Conservation (phyloP, 2,113 vertebrate genomes). For the Amazona vittata region DNA sequence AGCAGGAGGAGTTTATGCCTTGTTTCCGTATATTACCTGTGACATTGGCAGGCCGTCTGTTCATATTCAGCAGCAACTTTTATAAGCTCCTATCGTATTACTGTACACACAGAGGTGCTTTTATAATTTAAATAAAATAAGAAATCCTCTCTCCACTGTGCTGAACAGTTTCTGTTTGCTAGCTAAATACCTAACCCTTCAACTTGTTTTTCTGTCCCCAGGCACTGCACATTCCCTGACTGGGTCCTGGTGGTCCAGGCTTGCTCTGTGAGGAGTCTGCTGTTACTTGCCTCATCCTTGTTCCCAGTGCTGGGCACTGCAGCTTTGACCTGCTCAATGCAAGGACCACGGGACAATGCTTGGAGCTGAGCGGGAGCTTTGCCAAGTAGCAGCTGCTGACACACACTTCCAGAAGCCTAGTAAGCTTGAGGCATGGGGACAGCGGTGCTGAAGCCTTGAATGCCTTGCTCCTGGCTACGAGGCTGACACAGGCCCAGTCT, state of each 20-base stretch:
- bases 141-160: background rate
- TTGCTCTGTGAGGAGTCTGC: background rate
- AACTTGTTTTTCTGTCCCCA: fast-evolving
- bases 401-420: fast-evolving
- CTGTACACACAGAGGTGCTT: background rate
- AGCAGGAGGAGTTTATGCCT: background rate
- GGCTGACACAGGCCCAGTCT: background rate
- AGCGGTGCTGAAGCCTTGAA: background rate
- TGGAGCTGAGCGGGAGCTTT: background rate
- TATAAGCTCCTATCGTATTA: background rate
- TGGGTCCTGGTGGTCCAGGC: fast-evolving
- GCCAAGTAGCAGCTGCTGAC: background rate
- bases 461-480: fast-evolving
- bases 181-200: background rate
- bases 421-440: background rate
- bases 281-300: background rate
- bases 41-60: background rate
- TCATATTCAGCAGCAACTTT: background rate
- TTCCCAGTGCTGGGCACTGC: fast-evolving
- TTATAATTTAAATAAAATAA: background rate
- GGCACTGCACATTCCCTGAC: background rate
- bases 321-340: background rate
- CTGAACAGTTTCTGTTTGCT: background rate
- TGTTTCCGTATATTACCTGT: background rate
- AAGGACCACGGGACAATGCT: fast-evolving